Conservation (phyloP, 2,113 vertebrate genomes). For the Sardina pilchardus region DNA sequence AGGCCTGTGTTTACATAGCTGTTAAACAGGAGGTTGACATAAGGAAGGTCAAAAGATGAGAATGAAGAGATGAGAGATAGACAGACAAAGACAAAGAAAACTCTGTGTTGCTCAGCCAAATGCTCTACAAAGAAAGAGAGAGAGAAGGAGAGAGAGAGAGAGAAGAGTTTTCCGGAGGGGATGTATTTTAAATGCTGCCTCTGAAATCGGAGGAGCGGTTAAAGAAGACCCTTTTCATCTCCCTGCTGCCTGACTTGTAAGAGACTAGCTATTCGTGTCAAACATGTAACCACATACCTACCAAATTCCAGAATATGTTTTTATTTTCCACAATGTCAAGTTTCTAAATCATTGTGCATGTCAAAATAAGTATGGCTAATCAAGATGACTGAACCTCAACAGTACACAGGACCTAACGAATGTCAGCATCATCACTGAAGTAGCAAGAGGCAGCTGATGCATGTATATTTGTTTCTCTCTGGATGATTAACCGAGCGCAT, state of each 20-base stretch:
- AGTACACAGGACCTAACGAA: background rate
- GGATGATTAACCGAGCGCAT: background rate
- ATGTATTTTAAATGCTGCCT: background rate
- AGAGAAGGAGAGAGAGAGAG: no score
- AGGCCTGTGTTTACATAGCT: background rate
- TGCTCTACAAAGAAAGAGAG: background rate
- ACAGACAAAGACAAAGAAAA: background rate
- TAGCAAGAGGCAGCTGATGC: background rate
- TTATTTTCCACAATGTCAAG: background rate
- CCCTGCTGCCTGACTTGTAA: background rate
- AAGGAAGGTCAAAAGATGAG: slow-evolving; percentile 4
- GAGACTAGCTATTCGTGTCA: background rate
- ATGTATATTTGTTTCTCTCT: background rate
- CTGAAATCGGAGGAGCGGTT: background rate
- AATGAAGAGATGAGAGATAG: slow-evolving; percentile 2
- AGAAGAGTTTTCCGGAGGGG: background rate
- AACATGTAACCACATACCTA: background rate
- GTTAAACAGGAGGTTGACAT: background rate
- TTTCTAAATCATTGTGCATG: background rate
- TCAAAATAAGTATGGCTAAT: background rate
- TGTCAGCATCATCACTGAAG: background rate
- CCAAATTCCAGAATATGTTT: background rate
- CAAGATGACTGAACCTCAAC: background rate
- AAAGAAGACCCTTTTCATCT: background rate
- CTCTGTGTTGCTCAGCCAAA: background rate